Percentiles rank a stretch among this genome's conserved stretches.
Evolutionary conservation across 2,888 invertebrate species (phyloP).

Genomic region (Drosophila rellima): DNA sequence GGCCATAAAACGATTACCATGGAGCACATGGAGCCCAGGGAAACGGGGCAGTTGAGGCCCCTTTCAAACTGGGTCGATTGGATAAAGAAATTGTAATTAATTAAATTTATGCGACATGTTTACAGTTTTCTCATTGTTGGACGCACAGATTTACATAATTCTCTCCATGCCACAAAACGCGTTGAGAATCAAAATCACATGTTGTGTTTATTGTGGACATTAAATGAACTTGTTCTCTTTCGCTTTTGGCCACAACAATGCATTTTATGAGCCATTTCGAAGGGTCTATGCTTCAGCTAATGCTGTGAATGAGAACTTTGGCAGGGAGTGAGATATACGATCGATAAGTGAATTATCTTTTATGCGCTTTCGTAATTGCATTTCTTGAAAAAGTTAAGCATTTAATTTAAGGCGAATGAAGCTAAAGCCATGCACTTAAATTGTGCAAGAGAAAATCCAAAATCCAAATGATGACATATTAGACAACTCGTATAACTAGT

Average conservation of each 20-base stretch:
- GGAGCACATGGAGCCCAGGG: conserved; percentile 7
- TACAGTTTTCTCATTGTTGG: conserved; percentile 75
- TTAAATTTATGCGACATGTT: conserved; percentile 80
- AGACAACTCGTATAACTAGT: background rate
- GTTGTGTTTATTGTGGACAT: conserved; percentile 60
- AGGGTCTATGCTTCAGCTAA: conserved; percentile 8
- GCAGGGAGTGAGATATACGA: conserved; percentile 1
- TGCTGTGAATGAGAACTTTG: conserved; percentile 13
- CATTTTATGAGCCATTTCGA: conserved; percentile 45
- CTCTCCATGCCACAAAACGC: conserved; percentile 44
- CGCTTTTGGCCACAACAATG: conserved; percentile 44
- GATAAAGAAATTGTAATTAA: conserved; percentile 81
- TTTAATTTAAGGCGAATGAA: background rate
- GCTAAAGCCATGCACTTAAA: background rate
- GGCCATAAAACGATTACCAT: conserved; percentile 71
- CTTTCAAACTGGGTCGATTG: conserved; percentile 69
- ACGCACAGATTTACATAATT: conserved; percentile 71
- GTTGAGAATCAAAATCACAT: conserved; percentile 67
- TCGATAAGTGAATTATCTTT: conserved; percentile 33
- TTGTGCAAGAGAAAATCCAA: no score
- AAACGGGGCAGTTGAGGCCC: conserved; percentile 5
- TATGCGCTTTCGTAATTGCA: conserved; percentile 7
- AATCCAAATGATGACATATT: no score
- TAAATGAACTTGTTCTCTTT: conserved; percentile 58
- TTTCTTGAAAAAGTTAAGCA: background rate